Evolutionary conservation across 1,140 invertebrate species (phyloP), one percentile per base, ranked within the genome.

Genomic region (Bombus pascuorum): DNA sequence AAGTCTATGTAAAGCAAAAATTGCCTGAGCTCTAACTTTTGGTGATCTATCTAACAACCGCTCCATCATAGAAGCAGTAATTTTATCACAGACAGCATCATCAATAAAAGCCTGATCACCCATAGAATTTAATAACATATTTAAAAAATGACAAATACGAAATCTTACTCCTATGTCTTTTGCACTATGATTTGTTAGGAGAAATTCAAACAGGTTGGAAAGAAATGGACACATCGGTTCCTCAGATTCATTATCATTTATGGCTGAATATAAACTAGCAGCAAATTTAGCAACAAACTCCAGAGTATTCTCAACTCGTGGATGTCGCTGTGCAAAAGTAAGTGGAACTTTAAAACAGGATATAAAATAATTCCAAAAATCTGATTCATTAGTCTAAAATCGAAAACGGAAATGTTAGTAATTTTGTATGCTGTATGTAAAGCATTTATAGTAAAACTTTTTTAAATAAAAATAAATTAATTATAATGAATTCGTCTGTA

Each of bases 101-200:
- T 98, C 97, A 8, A 98, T 95, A 3, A 96, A 96, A 3, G 97
- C 98, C 91, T 98, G 96, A 77, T 97, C 97, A 8, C 97, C 97
- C 89, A 98, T 96, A 66, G 96, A 96, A 62, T 96, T 96, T 5
- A 98, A 94, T 39, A 98, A 95, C 87, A 97, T 96, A 90, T 97
- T 97, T 15, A 98, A 94, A 85, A 98, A 96, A 90, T 98, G 96
- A 92, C 98, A 98, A 8, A 97, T 96, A 22, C 97, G 95, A 93
- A 96, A 97, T 42, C 98, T 95, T 0, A 98, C 96, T 68, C 96
- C 96, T 73, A 96, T 93, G 59, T 96, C 96, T 62, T 95, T 96
- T 3, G 96, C 96, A 91, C 95, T 95, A 88, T 97, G 96, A 89
- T 92, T 76, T 0, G 80, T 42, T 3, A 95, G 70, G 0, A 94